Conservation (phyloP, 53 echinoderm and acorn worm species). For the Stichopus horrens region DNA sequence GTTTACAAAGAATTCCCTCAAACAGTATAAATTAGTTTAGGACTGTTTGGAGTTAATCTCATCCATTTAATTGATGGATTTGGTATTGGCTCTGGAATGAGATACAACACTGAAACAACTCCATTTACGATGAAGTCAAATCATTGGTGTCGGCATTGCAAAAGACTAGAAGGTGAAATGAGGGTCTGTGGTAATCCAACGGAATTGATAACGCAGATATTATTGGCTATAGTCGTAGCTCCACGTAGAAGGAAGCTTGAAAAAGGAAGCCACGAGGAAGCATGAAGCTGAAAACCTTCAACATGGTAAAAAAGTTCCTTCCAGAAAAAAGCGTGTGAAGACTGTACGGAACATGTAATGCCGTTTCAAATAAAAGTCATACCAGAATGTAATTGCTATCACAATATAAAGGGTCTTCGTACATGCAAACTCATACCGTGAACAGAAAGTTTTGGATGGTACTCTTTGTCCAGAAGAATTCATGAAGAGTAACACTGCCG, state of each 20-base stretch:
- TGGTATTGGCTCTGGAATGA: neutral
- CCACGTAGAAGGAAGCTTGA: constrained; percentile 23
- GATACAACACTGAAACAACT: neutral
- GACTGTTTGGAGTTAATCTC: neutral
- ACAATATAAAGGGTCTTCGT: too few species aligned
- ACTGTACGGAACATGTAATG: neutral
- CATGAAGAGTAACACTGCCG: too few species aligned
- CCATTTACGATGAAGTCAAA: constrained; percentile 1
- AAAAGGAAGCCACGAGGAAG: too few species aligned
- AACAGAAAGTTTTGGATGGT: too few species aligned
- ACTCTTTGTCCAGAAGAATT: too few species aligned
- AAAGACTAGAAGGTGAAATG: constrained; percentile 4
- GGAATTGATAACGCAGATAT: constrained; percentile 18
- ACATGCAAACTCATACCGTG: too few species aligned
- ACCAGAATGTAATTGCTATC: too few species aligned
- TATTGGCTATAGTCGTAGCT: neutral
- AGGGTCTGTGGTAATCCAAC: constrained; percentile 20
- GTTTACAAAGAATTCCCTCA: too few species aligned
- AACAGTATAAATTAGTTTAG: too few species aligned
- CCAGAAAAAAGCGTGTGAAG: neutral
- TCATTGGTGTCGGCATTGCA: constrained; percentile 7
- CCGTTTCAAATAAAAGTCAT: neutral
- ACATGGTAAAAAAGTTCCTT: too few species aligned
- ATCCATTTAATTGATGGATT: constrained; percentile 12
- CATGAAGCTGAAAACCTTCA: constrained; percentile 8